These are phyloP conservation scores for Mus spretus DNA, from an alignment of 2,797 vertebrate genomes.

Conservation along the genomic window DNA sequence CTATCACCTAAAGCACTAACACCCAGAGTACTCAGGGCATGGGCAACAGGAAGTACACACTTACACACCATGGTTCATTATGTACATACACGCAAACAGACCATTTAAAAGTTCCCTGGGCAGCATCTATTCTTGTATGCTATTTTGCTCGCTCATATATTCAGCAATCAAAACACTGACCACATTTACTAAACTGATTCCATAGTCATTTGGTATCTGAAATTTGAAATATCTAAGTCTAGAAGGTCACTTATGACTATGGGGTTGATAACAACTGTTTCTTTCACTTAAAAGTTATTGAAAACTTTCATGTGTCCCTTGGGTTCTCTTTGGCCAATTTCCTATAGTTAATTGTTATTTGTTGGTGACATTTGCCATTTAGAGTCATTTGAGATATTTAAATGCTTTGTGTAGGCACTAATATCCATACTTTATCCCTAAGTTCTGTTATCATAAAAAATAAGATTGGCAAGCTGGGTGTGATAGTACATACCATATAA, in stretches of 20 bases:
- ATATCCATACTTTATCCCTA: background rate
- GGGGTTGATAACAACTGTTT: background rate
- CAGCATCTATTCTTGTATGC: background rate
- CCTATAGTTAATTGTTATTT: background rate
- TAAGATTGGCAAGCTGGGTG: background rate
- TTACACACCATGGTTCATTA: background rate
- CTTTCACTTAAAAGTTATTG: slow-evolving; percentile 41
- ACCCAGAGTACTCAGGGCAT: background rate
- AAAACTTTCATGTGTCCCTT: background rate
- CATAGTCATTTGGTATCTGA: background rate
- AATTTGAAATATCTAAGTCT: background rate
- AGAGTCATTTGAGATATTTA: background rate
- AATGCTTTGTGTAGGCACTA: background rate
- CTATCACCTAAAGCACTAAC: background rate
- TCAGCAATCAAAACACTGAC: slow-evolving; percentile 3
- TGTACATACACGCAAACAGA: background rate
- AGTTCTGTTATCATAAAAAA: background rate
- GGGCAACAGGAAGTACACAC: background rate
- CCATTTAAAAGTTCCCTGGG: background rate
- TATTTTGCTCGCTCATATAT: background rate
- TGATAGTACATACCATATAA: background rate
- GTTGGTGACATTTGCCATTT: background rate
- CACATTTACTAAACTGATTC: background rate
- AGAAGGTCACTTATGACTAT: background rate
- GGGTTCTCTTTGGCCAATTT: background rate